Percentiles rank a stretch among this genome's conserved stretches.
Conservation (phyloP, 2,797 vertebrate species). For the Tragopan temminckii region DNA sequence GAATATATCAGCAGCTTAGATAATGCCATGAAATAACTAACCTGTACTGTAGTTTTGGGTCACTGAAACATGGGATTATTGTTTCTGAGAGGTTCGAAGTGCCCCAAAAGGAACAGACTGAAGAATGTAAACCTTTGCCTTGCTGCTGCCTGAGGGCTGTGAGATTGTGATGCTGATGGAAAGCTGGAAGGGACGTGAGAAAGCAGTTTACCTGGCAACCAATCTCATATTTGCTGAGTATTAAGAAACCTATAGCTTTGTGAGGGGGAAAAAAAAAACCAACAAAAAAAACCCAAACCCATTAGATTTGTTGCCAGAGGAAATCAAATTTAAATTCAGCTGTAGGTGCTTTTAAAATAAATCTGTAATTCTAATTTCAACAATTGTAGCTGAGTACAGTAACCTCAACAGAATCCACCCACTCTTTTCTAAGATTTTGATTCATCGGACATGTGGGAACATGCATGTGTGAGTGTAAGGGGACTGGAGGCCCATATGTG, state of each 20-base stretch:
- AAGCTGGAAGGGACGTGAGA: not conserved
- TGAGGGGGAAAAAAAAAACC: not conserved
- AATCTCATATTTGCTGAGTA: not conserved
- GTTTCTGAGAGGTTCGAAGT: not conserved
- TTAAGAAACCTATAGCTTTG: not conserved
- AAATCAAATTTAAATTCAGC: conserved; percentile 11
- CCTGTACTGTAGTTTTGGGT: not conserved
- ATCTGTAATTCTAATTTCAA: conserved; percentile 26
- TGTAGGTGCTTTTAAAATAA: conserved; percentile 22
- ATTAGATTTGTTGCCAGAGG: conserved; percentile 21
- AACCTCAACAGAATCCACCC: conserved; percentile 27
- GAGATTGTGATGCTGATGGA: not conserved
- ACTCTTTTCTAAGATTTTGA: conserved; percentile 37
- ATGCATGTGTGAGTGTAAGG: conserved; percentile 30
- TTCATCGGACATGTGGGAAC: conserved; percentile 40
- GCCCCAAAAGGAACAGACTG: not conserved
- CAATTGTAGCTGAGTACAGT: not conserved
- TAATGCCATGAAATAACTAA: not conserved
- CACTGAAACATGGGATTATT: not conserved
- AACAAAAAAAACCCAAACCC: not conserved
- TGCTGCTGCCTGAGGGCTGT: not conserved
- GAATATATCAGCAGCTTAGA: not conserved
- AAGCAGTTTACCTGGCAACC: conserved; percentile 7
- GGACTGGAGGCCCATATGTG: conserved; percentile 15
- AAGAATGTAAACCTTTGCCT: not conserved